Percentiles rank a stretch among this genome's conserved stretches.
These are phyloP conservation scores for Melieria omissa DNA, from an alignment of 2,888 invertebrate species.

Conservation along the genomic window DNA sequence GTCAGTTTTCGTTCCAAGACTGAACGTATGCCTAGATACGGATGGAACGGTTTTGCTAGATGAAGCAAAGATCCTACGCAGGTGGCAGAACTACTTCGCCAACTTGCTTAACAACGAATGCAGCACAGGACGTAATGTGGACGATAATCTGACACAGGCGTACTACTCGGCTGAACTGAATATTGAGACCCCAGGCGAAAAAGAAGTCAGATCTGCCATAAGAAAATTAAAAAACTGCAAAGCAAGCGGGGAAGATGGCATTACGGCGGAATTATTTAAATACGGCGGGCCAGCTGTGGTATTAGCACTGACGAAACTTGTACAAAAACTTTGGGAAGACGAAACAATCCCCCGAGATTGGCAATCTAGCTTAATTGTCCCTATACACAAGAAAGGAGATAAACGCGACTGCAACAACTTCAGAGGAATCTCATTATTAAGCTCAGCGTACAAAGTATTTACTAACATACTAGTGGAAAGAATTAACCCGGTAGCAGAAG, in stretches of 20 bases:
- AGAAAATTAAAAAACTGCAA: neutral
- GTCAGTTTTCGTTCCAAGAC: conserved; percentile 3
- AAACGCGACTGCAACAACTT: too few relatives aligned
- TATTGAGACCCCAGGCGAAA: neutral
- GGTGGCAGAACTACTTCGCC: neutral
- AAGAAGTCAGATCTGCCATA: conserved; percentile 5
- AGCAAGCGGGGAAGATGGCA: conserved; percentile 3
- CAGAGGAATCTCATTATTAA: too few relatives aligned
- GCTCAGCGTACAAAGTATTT: neutral
- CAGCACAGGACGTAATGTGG: neutral
- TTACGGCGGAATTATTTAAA: neutral
- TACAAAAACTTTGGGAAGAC: conserved; percentile 9
- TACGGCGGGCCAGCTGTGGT: conserved; percentile 6
- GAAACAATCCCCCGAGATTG: too few relatives aligned
- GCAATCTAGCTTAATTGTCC: too few relatives aligned
- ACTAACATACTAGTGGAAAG: neutral
- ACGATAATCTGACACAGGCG: neutral
- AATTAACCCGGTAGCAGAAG: neutral
- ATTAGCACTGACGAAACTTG: conserved; percentile 10
- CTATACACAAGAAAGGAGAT: too few relatives aligned
- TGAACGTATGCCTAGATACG: neutral
- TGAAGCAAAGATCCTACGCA: neutral
- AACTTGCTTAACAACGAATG: neutral
- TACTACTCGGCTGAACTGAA: conserved; percentile 3
- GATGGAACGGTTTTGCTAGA: neutral